phyloP scores from a whole-genome alignment of 2,113 vertebrate species.

The Microtus richardsoni region DNA sequence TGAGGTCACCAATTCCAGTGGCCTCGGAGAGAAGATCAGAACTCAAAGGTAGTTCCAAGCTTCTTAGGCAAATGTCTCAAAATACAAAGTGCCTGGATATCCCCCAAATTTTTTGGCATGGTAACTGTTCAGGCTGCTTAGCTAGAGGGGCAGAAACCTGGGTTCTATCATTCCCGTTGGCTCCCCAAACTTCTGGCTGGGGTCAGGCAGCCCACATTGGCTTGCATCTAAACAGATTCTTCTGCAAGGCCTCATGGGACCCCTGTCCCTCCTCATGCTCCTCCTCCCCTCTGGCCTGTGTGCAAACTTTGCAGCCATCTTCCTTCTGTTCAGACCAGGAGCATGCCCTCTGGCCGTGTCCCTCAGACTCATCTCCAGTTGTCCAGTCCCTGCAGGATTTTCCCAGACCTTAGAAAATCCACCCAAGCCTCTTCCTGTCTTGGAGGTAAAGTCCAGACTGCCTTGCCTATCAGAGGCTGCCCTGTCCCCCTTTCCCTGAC shows the following conservation, averaged over 20 bases:
- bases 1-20: not conserved
- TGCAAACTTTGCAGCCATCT: not conserved
- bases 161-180: not conserved
- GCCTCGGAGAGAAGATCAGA: not conserved
- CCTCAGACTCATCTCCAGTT: no score
- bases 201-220: no score
- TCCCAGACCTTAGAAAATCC: not conserved
- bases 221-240: not conserved
- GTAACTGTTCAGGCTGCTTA: no score
- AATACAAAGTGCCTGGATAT: fast-evolving
- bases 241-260: no score
- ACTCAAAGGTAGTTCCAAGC: fast-evolving
- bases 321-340: not conserved
- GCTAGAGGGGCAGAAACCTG: not conserved
- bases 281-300: not conserved
- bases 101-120: not conserved
- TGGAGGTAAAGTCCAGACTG: not conserved
- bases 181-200: not conserved
- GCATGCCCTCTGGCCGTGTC: not conserved
- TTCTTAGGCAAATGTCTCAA: not conserved
- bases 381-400: not conserved
- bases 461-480: fast-evolving
- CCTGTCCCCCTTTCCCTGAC: not conserved
- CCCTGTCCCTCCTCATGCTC: not conserved
- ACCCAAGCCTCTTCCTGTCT: not conserved